Conservation (phyloP, 2,113 vertebrate species). For the Holacanthus passer region DNA sequence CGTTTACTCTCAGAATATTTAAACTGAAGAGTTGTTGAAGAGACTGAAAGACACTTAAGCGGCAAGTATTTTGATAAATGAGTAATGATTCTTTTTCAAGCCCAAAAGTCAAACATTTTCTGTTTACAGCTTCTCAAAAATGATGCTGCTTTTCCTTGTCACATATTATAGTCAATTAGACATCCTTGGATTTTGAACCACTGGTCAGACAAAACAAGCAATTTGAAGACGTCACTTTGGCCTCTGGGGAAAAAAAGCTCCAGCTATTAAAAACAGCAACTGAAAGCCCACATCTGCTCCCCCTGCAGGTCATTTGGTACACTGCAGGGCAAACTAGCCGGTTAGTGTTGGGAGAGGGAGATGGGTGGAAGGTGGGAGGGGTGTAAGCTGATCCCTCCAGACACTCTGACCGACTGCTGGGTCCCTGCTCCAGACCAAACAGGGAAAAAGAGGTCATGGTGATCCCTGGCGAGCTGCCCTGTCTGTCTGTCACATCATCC, state of each 20-base stretch:
- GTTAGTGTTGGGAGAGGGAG: background rate
- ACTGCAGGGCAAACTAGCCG: constrained; percentile 22
- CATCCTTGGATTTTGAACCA: background rate
- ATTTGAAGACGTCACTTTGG: background rate
- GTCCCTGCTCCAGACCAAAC: constrained; percentile 78
- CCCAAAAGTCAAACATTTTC: background rate
- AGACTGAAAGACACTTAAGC: no score
- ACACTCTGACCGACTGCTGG: constrained; percentile 72
- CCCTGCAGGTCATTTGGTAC: constrained; percentile 66
- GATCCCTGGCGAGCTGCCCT: constrained; percentile 54
- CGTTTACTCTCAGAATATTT: no score
- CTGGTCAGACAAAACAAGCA: no score
- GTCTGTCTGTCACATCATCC: background rate
- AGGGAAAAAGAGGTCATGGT: constrained; percentile 75
- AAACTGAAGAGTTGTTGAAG: no score
- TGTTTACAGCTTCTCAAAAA: background rate
- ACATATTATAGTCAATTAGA: background rate
- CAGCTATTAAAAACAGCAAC: no score
- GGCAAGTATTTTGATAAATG: background rate
- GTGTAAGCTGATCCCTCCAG: constrained; percentile 78
- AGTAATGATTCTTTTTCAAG: background rate
- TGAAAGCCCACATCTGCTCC: constrained; percentile 44
- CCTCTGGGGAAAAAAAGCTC: no score
- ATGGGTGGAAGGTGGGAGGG: constrained; percentile 17
- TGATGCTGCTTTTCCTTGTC: background rate